A percentile compares a stretch with the other conserved stretches of the same genome.
phyloP scores from a whole-genome alignment of 2,113 vertebrate species.

The Scortum barcoo region DNA sequence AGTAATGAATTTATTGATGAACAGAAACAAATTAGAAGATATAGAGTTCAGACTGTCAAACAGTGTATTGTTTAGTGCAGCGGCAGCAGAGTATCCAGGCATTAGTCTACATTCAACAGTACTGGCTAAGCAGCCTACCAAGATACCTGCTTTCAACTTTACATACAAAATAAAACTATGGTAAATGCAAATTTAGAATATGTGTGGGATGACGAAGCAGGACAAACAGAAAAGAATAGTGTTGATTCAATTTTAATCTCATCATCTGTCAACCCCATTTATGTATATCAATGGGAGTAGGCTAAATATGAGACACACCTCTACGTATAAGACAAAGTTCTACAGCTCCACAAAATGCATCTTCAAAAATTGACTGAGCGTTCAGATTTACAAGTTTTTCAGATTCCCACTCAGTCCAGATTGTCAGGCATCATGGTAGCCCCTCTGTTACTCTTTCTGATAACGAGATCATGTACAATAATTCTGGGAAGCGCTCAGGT shows the following conservation, averaged over 20 bases:
- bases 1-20: background rate
- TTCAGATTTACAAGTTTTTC: background rate
- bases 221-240: background rate
- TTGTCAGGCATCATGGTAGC: background rate
- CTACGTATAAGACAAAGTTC: too few relatives aligned
- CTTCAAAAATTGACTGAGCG: too few relatives aligned
- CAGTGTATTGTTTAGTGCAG: background rate
- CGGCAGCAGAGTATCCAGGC: background rate
- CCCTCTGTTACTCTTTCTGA: background rate
- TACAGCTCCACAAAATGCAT: too few relatives aligned
- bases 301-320: background rate
- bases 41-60: background rate
- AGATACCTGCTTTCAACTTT: background rate
- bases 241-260: background rate
- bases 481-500: conserved; percentile 29
- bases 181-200: background rate
- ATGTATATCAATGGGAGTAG: background rate
- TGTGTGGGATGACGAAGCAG: background rate
- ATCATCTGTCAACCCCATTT: background rate
- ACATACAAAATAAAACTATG: background rate
- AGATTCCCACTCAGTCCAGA: background rate
- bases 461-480: conserved; percentile 13
- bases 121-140: background rate
- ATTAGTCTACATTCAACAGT: background rate
- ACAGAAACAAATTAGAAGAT: background rate